phyloP scores from a whole-genome alignment of 2,113 vertebrate genomes.

The Vulpes ferrilata region DNA sequence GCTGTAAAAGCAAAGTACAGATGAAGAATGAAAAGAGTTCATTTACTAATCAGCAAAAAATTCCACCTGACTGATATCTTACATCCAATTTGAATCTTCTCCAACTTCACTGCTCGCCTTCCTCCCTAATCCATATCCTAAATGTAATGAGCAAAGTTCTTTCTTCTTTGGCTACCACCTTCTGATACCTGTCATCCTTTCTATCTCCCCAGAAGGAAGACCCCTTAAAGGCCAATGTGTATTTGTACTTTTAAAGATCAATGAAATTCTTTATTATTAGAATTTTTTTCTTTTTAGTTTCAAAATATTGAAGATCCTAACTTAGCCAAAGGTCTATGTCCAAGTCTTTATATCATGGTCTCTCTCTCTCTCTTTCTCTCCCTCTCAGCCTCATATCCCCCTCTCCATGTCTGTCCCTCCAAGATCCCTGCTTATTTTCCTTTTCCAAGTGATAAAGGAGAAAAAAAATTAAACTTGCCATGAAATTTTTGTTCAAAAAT shows the following conservation, averaged over 20 bases:
- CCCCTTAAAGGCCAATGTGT: neutral
- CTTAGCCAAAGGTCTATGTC: neutral
- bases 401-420: rapidly evolving
- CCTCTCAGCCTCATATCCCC: rapidly evolving
- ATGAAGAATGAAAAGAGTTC: constrained; percentile 1
- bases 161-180: neutral
- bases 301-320: neutral
- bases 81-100: neutral
- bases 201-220: neutral
- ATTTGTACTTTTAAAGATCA: constrained; percentile 31
- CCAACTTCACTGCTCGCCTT: neutral
- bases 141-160: neutral
- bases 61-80: neutral
- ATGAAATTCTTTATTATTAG: neutral
- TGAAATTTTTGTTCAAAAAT: neutral
- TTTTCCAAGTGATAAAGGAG: neutral
- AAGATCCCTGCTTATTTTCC: neutral
- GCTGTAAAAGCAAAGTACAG: constrained; percentile 12
- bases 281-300: neutral
- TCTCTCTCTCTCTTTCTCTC: rapidly evolving
- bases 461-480: neutral
- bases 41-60: constrained; percentile 66
- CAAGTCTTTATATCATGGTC: rapidly evolving
- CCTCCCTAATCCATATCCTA: neutral
- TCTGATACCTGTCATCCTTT: neutral